A percentile compares a stretch with the other conserved stretches of the same genome.
Evolutionary conservation across 2,888 invertebrate genomes (phyloP).

Genomic region (Coremacera marginata): DNA sequence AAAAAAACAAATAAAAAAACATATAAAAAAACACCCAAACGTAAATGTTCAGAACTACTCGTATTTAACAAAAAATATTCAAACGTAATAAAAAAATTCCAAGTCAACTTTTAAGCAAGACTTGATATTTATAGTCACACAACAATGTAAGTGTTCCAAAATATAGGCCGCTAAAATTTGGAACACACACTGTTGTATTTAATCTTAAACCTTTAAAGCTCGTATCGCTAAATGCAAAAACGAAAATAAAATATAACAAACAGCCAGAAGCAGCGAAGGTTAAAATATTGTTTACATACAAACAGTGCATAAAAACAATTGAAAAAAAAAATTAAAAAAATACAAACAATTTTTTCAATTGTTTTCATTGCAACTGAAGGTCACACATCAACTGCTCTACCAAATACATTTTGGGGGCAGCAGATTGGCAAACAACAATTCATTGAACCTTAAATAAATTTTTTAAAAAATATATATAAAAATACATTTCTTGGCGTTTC

Average conservation of each 20-base stretch:
- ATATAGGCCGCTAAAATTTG: too few species aligned
- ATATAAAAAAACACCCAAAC: too few species aligned
- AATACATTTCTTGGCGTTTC: background rate
- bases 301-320: too few species aligned
- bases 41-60: too few species aligned
- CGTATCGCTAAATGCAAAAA: slow-evolving; percentile 8
- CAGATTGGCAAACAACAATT: background rate
- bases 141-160: too few species aligned
- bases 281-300: slow-evolving; percentile 19
- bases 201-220: too few species aligned
- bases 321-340: background rate
- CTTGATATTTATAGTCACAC: too few species aligned
- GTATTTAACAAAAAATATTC: too few species aligned
- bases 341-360: background rate
- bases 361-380: background rate
- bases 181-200: too few species aligned
- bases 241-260: background rate
- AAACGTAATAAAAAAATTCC: too few species aligned
- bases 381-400: background rate
- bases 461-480: background rate
- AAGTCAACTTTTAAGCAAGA: too few species aligned
- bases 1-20: too few species aligned
- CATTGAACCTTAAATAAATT: background rate
- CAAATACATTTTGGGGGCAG: background rate
- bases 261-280: background rate